Evolutionary conservation across 2,113 vertebrate genomes (phyloP).

Genomic region (Burhinus bistriatus): DNA sequence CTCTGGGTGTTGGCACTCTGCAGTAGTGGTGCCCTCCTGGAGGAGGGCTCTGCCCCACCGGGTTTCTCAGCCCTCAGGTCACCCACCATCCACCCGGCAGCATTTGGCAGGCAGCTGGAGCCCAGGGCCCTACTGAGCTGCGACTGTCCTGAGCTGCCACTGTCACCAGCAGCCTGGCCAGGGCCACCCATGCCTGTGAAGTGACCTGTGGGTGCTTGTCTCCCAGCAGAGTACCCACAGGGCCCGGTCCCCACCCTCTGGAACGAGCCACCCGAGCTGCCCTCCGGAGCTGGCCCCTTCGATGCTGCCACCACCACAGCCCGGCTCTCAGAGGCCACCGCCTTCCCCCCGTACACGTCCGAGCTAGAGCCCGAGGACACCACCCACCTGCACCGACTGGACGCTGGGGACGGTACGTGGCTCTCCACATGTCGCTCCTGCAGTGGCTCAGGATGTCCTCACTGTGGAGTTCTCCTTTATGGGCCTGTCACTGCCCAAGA

Average conservation of each 20-base stretch:
- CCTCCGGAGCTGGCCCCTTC: slow-evolving; percentile 80
- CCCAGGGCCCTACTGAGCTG: background rate
- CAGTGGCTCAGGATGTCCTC: accelerated
- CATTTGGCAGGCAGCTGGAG: background rate
- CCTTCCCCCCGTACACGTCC: slow-evolving; percentile 54
- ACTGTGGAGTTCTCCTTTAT: background rate
- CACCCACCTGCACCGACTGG: slow-evolving; percentile 72
- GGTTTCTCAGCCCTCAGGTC: background rate
- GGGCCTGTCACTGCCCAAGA: background rate
- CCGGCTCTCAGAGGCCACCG: slow-evolving; percentile 66
- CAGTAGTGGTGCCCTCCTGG: accelerated
- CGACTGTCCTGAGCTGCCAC: background rate
- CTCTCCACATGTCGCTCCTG: accelerated
- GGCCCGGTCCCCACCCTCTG: slow-evolving; percentile 75
- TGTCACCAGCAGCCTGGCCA: accelerated
- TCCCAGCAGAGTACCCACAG: slow-evolving; percentile 69
- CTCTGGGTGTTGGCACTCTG: background rate
- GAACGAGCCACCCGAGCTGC: slow-evolving; percentile 84
- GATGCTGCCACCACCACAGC: slow-evolving; percentile 76
- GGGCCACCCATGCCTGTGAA: accelerated
- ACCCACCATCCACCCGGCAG: accelerated
- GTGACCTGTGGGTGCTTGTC: background rate
- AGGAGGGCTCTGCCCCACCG: background rate
- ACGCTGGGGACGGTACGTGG: slow-evolving; percentile 70
- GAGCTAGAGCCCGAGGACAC: slow-evolving; percentile 78